These are phyloP conservation scores for Leucosticte australis DNA, from an alignment of 2,113 vertebrate genomes.

Conservation along the genomic window DNA sequence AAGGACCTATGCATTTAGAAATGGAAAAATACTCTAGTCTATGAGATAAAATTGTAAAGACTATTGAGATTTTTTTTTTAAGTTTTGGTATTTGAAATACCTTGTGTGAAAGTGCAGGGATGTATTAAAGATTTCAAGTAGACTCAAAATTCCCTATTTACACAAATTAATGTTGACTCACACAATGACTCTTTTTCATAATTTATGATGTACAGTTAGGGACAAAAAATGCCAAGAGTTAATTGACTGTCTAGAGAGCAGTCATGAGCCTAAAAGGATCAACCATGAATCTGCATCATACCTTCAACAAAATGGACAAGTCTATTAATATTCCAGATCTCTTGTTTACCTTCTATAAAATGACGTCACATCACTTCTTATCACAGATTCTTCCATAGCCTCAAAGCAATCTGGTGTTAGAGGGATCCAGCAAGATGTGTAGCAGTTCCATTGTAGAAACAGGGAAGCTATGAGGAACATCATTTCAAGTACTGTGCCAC, in stretches of 20 bases:
- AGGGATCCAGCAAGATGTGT: not conserved
- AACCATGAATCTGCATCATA: not conserved
- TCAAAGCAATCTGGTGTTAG: not conserved
- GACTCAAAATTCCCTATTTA: not conserved
- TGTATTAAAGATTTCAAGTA: not conserved
- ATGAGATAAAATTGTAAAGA: not conserved
- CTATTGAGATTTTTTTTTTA: not conserved
- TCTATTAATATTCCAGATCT: not conserved
- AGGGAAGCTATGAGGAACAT: not conserved
- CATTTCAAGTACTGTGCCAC: not conserved
- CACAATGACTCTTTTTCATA: not conserved
- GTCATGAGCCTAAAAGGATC: not conserved
- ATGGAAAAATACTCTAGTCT: not conserved
- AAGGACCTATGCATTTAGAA: not conserved
- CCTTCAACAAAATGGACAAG: not conserved
- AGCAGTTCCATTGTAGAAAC: not conserved
- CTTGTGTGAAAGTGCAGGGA: not conserved
- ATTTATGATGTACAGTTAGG: not conserved
- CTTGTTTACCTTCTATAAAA: not conserved
- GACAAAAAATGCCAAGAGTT: not conserved
- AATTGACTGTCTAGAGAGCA: not conserved
- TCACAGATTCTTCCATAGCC: not conserved
- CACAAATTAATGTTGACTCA: not conserved
- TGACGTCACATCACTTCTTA: not conserved
- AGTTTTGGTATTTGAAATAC: not conserved